Evolutionary conservation across 1,140 invertebrate genomes (phyloP), one percentile per base, ranked within the genome.

Genomic region (Pygmarrhopalites habei): DNA sequence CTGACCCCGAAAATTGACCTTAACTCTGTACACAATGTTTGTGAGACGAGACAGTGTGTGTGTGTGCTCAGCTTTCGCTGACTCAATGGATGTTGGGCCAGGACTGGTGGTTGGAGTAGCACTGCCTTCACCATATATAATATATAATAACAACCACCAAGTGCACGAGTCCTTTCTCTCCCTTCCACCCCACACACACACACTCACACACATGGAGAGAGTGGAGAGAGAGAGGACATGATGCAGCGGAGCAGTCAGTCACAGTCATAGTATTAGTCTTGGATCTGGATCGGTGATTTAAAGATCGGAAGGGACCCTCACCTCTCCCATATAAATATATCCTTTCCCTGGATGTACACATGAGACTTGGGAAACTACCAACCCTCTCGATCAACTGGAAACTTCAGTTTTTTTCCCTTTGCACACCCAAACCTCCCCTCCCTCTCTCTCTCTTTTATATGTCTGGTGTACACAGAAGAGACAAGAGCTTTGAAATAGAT

Each of bases 1-100:
- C 56, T 66, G 60, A 61, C 55, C 65, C 55, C 60, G 56, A 66
- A 66, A 66, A 66, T 66, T 66, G 65, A 66, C 60, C 65, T 66
- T 63, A 62, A 59, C 60, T 66, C 51, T 49, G 35, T 28, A 64
- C 55, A 64, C 49, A 55, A 10, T 46, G 44, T 52, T 15, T 52
- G 49, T 52, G 28, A n/a, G n/a, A n/a, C n/a, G n/a, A n/a, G n/a
- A n/a, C n/a, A n/a, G n/a, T 52, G 49, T 52, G 14, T 52, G 49
- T 29, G 7, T 25, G 14, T 29, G 49, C 28, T 46, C 44, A 4
- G 49, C 49, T 15, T 26, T 23, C 5, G 49, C 49, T 28, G 49
- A 52, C 28, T 28, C 49, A 29, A 29, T 52, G 28, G 21, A 58
- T 61, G 23, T 14, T 53, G 59, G 59, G 49, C 19, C 28, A 61